A percentile compares a stretch with the other conserved stretches of the same genome.
phyloP scores from a whole-genome alignment of 2,113 vertebrate genomes.

The Nicator chloris region DNA sequence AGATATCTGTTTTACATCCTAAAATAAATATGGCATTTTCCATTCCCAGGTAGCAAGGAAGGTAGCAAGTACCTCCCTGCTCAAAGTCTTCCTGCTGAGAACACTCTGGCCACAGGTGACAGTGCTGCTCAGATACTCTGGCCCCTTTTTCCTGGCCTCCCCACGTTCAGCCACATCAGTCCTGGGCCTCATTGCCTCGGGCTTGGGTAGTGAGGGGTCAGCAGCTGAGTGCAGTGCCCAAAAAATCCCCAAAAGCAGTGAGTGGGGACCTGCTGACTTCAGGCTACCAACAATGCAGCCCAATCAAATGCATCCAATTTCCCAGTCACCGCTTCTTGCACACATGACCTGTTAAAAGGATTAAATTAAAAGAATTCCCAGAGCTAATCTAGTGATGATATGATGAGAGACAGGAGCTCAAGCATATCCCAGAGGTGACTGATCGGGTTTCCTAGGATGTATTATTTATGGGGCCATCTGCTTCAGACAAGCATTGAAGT shows the following conservation, averaged over 20 bases:
- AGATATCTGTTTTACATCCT: not conserved
- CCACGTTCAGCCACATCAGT: not conserved
- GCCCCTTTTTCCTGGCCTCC: not conserved
- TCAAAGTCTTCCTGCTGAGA: not conserved
- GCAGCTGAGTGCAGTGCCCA: fast-evolving
- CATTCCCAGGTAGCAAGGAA: not conserved
- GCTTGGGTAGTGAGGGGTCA: not conserved
- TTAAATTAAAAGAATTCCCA: conserved; percentile 58
- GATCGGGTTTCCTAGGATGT: conserved; percentile 22
- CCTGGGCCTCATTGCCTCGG: fast-evolving
- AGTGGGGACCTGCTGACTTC: not conserved
- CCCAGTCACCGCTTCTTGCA: not conserved
- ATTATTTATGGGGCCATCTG: conserved; percentile 58
- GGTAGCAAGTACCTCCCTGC: not conserved
- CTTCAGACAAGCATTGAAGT: not conserved
- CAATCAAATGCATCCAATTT: not conserved
- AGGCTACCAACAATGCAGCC: not conserved
- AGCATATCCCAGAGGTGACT: not conserved
- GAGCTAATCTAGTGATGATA: conserved; percentile 49
- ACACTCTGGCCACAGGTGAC: fast-evolving
- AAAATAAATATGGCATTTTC: not conserved
- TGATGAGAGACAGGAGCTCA: conserved; percentile 46
- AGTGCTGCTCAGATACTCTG: not conserved
- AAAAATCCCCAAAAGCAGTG: not conserved
- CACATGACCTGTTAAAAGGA: conserved; percentile 54